Conservation (phyloP, 1,140 invertebrate genomes). For the Cydia strobilella region DNA sequence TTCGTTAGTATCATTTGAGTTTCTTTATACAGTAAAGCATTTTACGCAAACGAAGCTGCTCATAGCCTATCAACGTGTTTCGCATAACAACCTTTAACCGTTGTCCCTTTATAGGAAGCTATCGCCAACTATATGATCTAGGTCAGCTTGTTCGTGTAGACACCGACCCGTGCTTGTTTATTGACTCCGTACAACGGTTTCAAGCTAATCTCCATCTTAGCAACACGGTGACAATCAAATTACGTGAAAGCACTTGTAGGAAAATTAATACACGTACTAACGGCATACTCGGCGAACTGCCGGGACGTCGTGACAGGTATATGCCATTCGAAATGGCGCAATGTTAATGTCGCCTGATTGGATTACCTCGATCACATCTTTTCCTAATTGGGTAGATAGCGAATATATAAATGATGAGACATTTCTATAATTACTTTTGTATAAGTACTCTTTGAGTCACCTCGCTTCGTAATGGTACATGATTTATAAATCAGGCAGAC, state of each 20-base stretch:
- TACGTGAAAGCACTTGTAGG: conserved; percentile 13
- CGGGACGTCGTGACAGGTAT: neutral
- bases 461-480: neutral
- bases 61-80: neutral
- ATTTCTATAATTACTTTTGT: neutral
- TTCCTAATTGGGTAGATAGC: conserved; percentile 13
- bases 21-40: neutral
- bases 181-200: conserved; percentile 15
- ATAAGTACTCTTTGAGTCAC: neutral
- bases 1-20: neutral
- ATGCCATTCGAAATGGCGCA: conserved; percentile 1
- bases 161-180: conserved; percentile 19
- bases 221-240: conserved; percentile 24
- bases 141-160: neutral
- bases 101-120: neutral
- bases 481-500: too few species aligned
- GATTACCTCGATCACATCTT: conserved; percentile 12
- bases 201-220: conserved; percentile 24
- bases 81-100: neutral
- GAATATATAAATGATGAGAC: neutral
- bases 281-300: neutral
- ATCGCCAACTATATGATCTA: neutral
- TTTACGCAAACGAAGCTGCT: neutral
- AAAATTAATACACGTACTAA: conserved; percentile 30
- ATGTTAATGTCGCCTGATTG: conserved; percentile 14